Evolutionary conservation across 92 coral and sea anemone genomes (phyloP), one percentile per base, ranked within the genome.

Genomic region (Diadumene lineata): DNA sequence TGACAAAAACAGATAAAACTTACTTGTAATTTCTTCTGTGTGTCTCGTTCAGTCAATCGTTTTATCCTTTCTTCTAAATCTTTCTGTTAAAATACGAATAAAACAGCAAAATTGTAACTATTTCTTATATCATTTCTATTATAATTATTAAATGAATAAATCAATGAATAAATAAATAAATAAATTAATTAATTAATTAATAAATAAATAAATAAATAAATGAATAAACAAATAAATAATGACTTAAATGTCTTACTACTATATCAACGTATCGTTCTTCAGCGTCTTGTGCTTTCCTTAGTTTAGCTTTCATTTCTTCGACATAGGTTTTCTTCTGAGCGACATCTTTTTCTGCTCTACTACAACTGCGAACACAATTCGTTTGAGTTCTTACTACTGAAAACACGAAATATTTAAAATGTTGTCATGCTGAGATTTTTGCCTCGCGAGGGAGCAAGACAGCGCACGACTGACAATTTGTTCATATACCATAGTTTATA

Each of bases 251-350:
- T 1, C 84, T 64, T 58, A 74, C 75, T 69, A 66, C 66, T 29
- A 77, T 44, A n/a, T 77, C 83, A 0, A 61, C 70, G 16, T 57
- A 29, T 86, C 64, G 79, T 46, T 79, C 92, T 72, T 88, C 92
- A 31, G 61, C 26, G 50, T 77, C 76, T 43, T 81, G 94, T 11
- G 81, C 76, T 31, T 79, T 81, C 66, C 80, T 94, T 60, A 92
- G 64, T 74, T 83, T 94, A 19, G 76, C 68, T 57, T 90, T 85
- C 94, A 88, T 78, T 72, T 92, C 98, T 11, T 94, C 98, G 48
- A 94, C 88, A 11, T 88, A 84, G 15, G 79, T 50, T 74, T 92
- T 94, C 85, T 94, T 94, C 79, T 94, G 98, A 19, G 70, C 85
- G 48, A 88, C 60, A 24, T 82, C 87, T 63, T 85, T 93, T 33